Evolutionary conservation across 2,113 vertebrate species (phyloP).

Genomic region (Riparia riparia): DNA sequence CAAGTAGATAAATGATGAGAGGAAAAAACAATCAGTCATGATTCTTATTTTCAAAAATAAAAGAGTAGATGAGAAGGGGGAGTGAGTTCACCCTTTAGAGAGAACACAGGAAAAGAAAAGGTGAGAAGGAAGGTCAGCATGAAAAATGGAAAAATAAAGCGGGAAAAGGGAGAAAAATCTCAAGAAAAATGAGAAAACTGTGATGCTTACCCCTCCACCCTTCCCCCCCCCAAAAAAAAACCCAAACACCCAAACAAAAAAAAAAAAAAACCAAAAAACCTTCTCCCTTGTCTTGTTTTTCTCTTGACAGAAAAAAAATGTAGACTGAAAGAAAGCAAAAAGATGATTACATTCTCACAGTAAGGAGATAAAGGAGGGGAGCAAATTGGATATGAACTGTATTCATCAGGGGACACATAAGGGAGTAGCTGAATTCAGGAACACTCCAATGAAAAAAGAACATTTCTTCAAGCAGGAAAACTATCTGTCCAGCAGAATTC

Average conservation of each 20-base stretch:
- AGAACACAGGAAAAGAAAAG: conserved; percentile 15
- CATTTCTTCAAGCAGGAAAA: not conserved
- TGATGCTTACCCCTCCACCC: not conserved
- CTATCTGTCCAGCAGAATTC: conserved; percentile 33
- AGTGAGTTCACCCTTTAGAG: not conserved
- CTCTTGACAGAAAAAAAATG: not conserved
- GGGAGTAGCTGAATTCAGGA: conserved; percentile 7
- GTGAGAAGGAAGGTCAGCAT: conserved; percentile 9
- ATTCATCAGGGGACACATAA: not conserved
- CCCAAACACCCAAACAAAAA: no score
- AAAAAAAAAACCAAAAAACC: not conserved
- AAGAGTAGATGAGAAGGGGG: conserved; percentile 23
- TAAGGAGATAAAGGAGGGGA: conserved; percentile 29
- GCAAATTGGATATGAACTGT: not conserved
- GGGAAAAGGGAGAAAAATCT: not conserved
- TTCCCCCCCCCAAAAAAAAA: not conserved
- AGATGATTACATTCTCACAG: conserved; percentile 34
- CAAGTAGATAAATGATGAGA: conserved; percentile 1
- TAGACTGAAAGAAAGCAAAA: conserved; percentile 25
- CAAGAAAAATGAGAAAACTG: not conserved
- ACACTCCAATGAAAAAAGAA: not conserved
- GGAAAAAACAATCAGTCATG: conserved; percentile 10
- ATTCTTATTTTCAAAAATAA: conserved; percentile 51
- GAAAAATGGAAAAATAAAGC: conserved; percentile 1
- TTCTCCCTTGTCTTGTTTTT: not conserved